phyloP scores from a whole-genome alignment of 2,113 vertebrate genomes.

The Ctenomys sociabilis region DNA sequence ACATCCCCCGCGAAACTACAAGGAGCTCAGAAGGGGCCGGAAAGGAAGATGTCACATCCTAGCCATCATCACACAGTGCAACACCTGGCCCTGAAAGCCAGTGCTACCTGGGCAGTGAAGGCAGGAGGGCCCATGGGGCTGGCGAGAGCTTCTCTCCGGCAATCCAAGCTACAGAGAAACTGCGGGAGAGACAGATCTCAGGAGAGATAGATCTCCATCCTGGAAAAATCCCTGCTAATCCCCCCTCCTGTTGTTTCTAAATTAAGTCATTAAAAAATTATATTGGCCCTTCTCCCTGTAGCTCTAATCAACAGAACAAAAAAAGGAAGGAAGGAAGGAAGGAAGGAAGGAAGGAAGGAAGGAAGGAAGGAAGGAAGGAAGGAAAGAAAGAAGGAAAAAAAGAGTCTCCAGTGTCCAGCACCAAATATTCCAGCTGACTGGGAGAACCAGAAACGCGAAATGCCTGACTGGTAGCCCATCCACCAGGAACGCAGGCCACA shows the following conservation, averaged over 20 bases:
- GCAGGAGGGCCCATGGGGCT: not conserved
- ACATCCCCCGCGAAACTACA: not conserved
- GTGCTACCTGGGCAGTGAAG: not conserved
- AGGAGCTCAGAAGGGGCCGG: not conserved
- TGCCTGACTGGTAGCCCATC: not conserved
- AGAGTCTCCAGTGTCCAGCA: not conserved
- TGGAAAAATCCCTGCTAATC: not conserved
- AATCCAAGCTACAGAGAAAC: not conserved
- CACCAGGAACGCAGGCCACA: not conserved
- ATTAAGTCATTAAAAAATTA: conserved; percentile 47
- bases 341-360: not conserved
- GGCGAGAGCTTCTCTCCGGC: not conserved
- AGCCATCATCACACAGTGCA: not conserved
- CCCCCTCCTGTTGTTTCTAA: not conserved
- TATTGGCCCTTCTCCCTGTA: not conserved
- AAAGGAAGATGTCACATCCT: not conserved
- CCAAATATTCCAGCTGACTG: not conserved
- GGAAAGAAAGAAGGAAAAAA: too few relatives aligned
- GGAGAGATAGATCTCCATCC: not conserved
- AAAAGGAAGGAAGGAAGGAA: not conserved
- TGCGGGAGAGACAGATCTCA: not conserved
- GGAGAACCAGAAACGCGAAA: not conserved
- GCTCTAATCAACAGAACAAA: not conserved
- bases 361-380: not conserved
- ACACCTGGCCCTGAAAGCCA: not conserved